Evolutionary conservation across 2,888 invertebrate genomes (phyloP).

Genomic region (Tryphoninae sp.): DNA sequence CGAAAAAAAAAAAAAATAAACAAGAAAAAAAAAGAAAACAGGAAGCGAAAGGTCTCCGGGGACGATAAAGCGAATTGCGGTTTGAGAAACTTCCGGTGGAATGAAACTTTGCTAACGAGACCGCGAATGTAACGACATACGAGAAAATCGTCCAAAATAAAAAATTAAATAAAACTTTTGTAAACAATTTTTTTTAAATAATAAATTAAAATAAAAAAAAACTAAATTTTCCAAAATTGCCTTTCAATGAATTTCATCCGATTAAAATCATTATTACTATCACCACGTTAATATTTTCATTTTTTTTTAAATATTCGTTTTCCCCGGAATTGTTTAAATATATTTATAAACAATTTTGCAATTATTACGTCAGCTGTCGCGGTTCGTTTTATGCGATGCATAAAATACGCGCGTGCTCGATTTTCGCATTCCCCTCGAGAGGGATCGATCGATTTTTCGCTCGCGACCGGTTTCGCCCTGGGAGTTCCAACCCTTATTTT

Average conservation of each 20-base stretch:
- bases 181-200: neutral
- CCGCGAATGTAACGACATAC: neutral
- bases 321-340: neutral
- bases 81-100: conserved; percentile 21
- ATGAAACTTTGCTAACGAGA: neutral
- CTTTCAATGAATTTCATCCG: too few relatives aligned
- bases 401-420: conserved; percentile 53
- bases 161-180: neutral
- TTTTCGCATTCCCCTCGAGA: conserved; percentile 43
- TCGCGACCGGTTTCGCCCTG: conserved; percentile 41
- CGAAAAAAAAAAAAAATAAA: neutral
- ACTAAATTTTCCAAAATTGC: neutral
- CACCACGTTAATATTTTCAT: neutral
- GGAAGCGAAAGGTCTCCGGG: neutral
- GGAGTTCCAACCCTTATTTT: conserved; percentile 53
- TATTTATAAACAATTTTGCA: neutral
- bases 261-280: too few relatives aligned
- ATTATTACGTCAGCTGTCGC: conserved; percentile 6
- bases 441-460: conserved; percentile 66
- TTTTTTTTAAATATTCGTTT: neutral
- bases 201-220: neutral
- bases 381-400: neutral
- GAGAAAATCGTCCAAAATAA: neutral
- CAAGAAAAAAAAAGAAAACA: neutral
- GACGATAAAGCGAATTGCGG: conserved; percentile 5